Percentiles rank a stretch among this genome's conserved stretches.
phyloP scores from a whole-genome alignment of 2,888 invertebrate genomes.

The Drosophila macrospina region DNA sequence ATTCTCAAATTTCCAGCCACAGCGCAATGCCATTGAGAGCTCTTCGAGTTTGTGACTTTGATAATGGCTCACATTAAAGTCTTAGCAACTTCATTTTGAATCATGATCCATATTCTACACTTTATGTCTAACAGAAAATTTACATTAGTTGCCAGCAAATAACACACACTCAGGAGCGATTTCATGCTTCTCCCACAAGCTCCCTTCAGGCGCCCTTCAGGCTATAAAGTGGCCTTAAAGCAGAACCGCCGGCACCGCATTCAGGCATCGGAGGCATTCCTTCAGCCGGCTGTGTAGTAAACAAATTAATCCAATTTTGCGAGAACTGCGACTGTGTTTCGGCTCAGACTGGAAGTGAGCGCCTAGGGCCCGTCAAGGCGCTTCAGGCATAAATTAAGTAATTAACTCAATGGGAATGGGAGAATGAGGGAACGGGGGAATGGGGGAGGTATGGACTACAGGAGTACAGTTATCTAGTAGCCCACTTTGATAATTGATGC shows the following conservation, averaged over 20 bases:
- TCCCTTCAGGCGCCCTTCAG: not conserved
- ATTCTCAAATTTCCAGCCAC: no score
- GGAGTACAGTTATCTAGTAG: conserved; percentile 20
- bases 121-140: conserved; percentile 2
- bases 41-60: no score
- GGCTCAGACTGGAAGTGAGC: conserved; percentile 5
- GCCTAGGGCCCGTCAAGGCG: conserved; percentile 27
- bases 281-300: conserved; percentile 49
- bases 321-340: conserved; percentile 25
- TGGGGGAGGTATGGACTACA: no score
- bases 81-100: conserved; percentile 6
- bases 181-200: not conserved
- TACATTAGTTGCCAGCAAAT: conserved; percentile 37
- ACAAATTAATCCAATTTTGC: conserved; percentile 78
- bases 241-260: conserved; percentile 13
- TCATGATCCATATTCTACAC: conserved; percentile 2
- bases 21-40: no score
- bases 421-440: not conserved
- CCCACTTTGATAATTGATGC: conserved; percentile 71
- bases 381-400: conserved; percentile 76
- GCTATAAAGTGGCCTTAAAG: conserved; percentile 35
- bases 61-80: conserved; percentile 4
- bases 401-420: conserved; percentile 54
- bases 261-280: not conserved
- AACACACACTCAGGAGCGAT: not conserved